Evolutionary conservation across 2,113 vertebrate species (phyloP).

Genomic region (Apeltes quadracus): DNA sequence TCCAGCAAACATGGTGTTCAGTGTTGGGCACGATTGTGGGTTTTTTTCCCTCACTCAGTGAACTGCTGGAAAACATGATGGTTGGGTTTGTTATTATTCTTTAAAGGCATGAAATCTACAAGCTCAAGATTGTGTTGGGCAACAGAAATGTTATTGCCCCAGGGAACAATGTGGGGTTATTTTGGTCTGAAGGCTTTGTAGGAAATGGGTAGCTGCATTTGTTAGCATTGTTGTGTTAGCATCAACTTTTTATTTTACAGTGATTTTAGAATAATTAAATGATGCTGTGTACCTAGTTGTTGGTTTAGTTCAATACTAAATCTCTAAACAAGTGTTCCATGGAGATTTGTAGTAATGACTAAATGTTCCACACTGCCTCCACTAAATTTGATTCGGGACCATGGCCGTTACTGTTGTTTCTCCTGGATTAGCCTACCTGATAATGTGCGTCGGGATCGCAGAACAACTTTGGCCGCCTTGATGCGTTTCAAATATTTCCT

Average conservation of each 20-base stretch:
- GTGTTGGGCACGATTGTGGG: conserved; percentile 31
- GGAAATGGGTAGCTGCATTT: not conserved
- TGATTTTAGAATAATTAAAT: no score
- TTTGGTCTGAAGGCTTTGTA: conserved; percentile 26
- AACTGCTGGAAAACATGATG: conserved; percentile 69
- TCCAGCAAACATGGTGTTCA: conserved; percentile 57
- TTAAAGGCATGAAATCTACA: conserved; percentile 36
- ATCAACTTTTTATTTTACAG: conserved; percentile 20
- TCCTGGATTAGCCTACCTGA: not conserved
- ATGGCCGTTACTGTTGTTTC: not conserved
- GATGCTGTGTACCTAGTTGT: not conserved
- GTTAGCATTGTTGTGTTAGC: conserved; percentile 17
- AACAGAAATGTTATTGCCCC: conserved; percentile 30
- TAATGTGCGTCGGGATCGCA: not conserved
- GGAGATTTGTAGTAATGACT: not conserved
- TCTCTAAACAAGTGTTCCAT: not conserved
- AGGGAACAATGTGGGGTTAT: conserved; percentile 21
- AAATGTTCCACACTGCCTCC: not conserved
- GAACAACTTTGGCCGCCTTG: not conserved
- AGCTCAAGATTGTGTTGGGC: conserved; percentile 27
- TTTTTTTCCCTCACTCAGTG: conserved; percentile 42
- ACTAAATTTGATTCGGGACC: not conserved
- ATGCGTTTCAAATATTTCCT: not conserved
- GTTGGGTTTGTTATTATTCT: conserved; percentile 42
- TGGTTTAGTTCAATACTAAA: not conserved